Percentiles rank a stretch among this genome's conserved stretches.
phyloP scores from a whole-genome alignment of 2,113 vertebrate genomes.

The Hemibagrus wyckioides region DNA sequence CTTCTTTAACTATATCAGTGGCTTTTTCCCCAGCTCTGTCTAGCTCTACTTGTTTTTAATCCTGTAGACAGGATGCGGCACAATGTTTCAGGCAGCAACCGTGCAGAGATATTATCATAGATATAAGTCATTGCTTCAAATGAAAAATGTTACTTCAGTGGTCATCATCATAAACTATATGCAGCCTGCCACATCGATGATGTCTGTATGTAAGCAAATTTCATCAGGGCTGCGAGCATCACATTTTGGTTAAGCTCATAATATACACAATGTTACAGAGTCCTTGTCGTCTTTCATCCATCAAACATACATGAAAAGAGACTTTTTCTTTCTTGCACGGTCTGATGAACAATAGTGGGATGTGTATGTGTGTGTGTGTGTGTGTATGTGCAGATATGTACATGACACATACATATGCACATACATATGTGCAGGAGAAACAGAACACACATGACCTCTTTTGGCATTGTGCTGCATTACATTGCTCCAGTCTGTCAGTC shows the following conservation, averaged over 20 bases:
- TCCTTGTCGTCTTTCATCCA: constrained; percentile 18
- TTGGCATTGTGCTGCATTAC: constrained; percentile 56
- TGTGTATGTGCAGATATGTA: not conserved
- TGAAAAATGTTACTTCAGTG: constrained; percentile 39
- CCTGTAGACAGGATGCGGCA: not conserved
- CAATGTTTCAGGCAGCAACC: constrained; percentile 17
- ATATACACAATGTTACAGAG: constrained; percentile 3
- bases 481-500: constrained; percentile 21
- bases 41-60: not conserved
- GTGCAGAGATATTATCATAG: constrained; percentile 15
- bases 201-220: constrained; percentile 19
- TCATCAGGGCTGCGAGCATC: constrained; percentile 10
- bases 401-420: not conserved
- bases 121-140: constrained; percentile 32
- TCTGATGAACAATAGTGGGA: not conserved
- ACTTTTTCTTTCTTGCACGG: not conserved
- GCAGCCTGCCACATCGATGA: constrained; percentile 15
- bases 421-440: constrained; percentile 12
- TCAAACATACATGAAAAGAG: not conserved
- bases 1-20: not conserved
- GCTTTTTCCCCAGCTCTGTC: not conserved
- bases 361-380: not conserved
- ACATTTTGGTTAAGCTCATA: constrained; percentile 13
- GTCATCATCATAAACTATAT: constrained; percentile 21
- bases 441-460: constrained; percentile 60